A percentile compares a stretch with the other conserved stretches of the same genome.
These are phyloP conservation scores for Ellobium chinense DNA, from an alignment of 2,888 invertebrate genomes.

Conservation along the genomic window DNA sequence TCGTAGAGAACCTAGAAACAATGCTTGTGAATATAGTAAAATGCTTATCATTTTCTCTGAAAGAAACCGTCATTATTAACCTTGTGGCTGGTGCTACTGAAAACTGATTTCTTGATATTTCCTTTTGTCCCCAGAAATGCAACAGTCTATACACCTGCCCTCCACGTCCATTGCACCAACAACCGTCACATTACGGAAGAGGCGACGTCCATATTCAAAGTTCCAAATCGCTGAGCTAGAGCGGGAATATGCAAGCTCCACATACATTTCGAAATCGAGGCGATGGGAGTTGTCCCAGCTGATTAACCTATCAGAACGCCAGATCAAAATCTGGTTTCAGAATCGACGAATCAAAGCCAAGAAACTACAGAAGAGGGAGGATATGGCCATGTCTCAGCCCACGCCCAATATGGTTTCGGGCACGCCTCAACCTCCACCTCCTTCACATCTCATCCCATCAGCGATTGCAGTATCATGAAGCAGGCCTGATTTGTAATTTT, in stretches of 20 bases:
- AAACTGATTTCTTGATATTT: too few species aligned
- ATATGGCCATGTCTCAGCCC: slow-evolving; percentile 53
- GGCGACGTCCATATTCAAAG: slow-evolving; percentile 98
- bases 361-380: slow-evolving; percentile 72
- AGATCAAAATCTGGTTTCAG: slow-evolving; percentile 79
- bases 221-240: slow-evolving; percentile 98
- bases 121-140: slow-evolving; percentile 66
- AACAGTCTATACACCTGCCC: slow-evolving; percentile 70
- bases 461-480: slow-evolving; percentile 26
- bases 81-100: too few species aligned
- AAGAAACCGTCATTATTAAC: neutral
- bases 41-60: too few species aligned
- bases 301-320: slow-evolving; percentile 84
- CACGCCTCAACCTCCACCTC: slow-evolving; percentile 26
- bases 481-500: neutral
- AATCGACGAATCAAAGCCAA: slow-evolving; percentile 78
- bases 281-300: slow-evolving; percentile 98
- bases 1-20: too few species aligned
- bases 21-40: too few species aligned
- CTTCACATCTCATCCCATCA: slow-evolving; percentile 33
- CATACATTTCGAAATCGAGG: slow-evolving; percentile 98
- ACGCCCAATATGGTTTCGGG: slow-evolving; percentile 22
- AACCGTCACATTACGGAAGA: slow-evolving; percentile 83
- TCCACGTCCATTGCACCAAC: slow-evolving; percentile 73
- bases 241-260: slow-evolving; percentile 98